These are phyloP conservation scores for Suncus etruscus DNA, from an alignment of 2,113 vertebrate genomes.

Conservation along the genomic window DNA sequence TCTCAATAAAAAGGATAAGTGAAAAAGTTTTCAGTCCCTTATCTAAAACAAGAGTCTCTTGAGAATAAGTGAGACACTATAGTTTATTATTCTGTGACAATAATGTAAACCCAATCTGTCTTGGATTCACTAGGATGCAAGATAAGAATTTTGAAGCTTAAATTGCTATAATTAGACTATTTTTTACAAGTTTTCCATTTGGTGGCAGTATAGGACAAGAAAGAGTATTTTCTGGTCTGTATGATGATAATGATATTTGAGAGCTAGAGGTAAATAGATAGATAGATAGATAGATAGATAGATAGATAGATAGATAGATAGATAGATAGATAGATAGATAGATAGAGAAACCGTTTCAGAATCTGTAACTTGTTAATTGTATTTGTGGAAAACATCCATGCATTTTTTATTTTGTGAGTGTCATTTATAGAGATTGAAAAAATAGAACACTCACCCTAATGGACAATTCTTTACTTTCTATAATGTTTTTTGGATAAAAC, in stretches of 20 bases:
- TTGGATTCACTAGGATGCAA: rapidly evolving
- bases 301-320: no score
- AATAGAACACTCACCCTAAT: not conserved
- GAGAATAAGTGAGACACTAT: not conserved
- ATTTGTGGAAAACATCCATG: slow-evolving; percentile 57
- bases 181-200: slow-evolving; percentile 38
- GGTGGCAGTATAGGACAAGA: slow-evolving; percentile 76
- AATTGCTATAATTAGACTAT: not conserved
- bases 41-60: not conserved
- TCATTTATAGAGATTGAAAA: not conserved
- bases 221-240: slow-evolving; percentile 38
- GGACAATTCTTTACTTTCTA: slow-evolving; percentile 61
- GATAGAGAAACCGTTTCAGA: slow-evolving; percentile 49
- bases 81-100: not conserved
- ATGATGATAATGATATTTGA: not conserved
- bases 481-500: not conserved
- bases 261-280: no score
- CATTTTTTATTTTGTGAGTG: slow-evolving; percentile 17
- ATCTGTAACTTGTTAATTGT: slow-evolving; percentile 66
- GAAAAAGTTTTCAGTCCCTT: no score
- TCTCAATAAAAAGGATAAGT: not conserved
- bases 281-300: no score
- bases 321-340: no score
- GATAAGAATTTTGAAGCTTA: slow-evolving; percentile 4
- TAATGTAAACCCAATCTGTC: not conserved